Evolutionary conservation across 2,888 invertebrate species (phyloP), one percentile per base, ranked within the genome.

Genomic region (Tinea pellionella): DNA sequence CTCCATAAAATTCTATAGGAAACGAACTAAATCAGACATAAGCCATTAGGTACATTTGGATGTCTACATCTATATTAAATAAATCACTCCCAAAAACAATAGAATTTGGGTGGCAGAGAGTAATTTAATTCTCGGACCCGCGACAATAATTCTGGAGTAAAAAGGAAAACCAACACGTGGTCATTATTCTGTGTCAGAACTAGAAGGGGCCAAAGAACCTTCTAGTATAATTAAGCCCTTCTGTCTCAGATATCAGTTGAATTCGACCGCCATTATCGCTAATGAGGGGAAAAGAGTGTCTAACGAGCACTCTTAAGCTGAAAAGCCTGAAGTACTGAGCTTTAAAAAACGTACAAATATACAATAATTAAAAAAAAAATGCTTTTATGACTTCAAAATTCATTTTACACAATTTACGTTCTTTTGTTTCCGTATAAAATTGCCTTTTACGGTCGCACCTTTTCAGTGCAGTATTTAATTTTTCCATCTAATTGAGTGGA

Each of bases 181-280:
- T 57, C 57, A 57, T 57, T 57, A 57, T 32, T 57, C 57, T 55
- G n/a, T 24, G 55, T 55, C 55, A 24, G 24, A 19, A 55, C 55
- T 19, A 19, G 19, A 55, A 13, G 55, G 55, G 24, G 11, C 9
- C 24, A 19, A n/a, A 19, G 55, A 55, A 55, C 55, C 55, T 55
- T 55, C 61, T 66, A 66, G 69, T 72, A 75, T 75, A 78, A 81
- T 78, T 78, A 76, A 78, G 74, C 73, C 71, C 70, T 72, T 75
- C 70, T 71, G 74, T 74, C 77, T 77, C 75, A 70, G 72, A 76
- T 78, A 78, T 78, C 75, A 71, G 65, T 69, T 68, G 68, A 57
- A 65, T 68, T 68, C 69, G 69, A 69, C 70, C 74, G 70, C 72
- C 71, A 77, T 78, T 79, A 75, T 68, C 75, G 70, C 75, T 81